phyloP scores from a whole-genome alignment of 2,888 invertebrate genomes.

The Chaitophorus viminalis region DNA sequence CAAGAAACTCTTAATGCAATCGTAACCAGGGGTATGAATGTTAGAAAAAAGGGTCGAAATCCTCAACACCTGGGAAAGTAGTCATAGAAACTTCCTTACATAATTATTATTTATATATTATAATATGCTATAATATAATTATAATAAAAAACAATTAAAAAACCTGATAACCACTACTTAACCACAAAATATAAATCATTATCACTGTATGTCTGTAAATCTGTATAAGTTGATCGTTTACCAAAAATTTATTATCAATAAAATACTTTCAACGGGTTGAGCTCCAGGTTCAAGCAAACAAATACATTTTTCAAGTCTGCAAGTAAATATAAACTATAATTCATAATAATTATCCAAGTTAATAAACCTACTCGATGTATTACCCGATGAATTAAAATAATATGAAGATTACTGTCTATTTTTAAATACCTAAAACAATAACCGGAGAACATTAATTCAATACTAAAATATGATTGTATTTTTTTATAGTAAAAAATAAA shows the following conservation, averaged over 20 bases:
- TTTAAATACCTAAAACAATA: conserved; percentile 17
- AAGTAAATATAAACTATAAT: background rate
- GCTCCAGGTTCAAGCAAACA: too few species aligned
- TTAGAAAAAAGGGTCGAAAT: background rate
- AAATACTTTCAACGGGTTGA: too few species aligned
- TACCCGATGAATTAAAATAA: too few species aligned
- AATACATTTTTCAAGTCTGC: background rate
- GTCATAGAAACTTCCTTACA: background rate
- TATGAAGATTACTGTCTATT: background rate
- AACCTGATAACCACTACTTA: background rate
- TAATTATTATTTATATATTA: too few species aligned
- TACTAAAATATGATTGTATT: background rate
- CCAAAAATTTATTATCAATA: background rate
- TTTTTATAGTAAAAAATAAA: background rate
- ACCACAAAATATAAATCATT: too few species aligned
- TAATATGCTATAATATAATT: too few species aligned
- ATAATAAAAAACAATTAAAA: too few species aligned
- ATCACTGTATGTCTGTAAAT: background rate
- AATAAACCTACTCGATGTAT: too few species aligned
- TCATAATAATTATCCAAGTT: too few species aligned
- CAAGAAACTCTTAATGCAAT: conserved; percentile 13
- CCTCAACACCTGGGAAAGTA: conserved; percentile 16
- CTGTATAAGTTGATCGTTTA: background rate
- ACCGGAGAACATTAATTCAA: background rate
- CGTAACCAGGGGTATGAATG: background rate